Conservation (phyloP, 2,888 invertebrate species). For the Miltochrista miniata region DNA sequence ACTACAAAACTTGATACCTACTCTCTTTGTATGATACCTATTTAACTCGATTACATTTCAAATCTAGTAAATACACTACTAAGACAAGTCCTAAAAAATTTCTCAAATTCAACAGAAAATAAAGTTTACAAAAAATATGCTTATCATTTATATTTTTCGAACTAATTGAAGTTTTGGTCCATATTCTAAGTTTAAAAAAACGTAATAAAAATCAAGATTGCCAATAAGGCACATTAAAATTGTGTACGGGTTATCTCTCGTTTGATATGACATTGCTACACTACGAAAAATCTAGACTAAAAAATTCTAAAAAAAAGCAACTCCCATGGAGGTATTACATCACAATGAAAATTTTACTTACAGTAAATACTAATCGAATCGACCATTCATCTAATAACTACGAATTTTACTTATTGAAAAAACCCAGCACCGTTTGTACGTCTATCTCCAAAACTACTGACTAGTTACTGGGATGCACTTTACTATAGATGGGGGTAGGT, state of each 20-base stretch:
- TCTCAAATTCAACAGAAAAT: constrained; percentile 62
- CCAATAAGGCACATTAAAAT: constrained; percentile 72
- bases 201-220: constrained; percentile 49
- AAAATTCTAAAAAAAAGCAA: constrained; percentile 56
- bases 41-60: constrained; percentile 49
- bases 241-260: constrained; percentile 66
- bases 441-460: constrained; percentile 62
- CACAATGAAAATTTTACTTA: constrained; percentile 27
- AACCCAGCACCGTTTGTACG: constrained; percentile 74
- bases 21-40: constrained; percentile 36
- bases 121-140: constrained; percentile 77
- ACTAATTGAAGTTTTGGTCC: constrained; percentile 74
- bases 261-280: constrained; percentile 66
- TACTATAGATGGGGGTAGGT: constrained; percentile 56
- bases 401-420: constrained; percentile 37
- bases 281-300: constrained; percentile 59
- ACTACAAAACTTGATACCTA: constrained; percentile 64
- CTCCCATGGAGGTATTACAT: constrained; percentile 43
- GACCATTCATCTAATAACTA: constrained; percentile 59
- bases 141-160: constrained; percentile 53
- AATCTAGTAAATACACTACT: constrained; percentile 62
- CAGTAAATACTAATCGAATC: constrained; percentile 30
- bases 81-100: constrained; percentile 46
- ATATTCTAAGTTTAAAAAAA: constrained; percentile 57
- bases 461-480: constrained; percentile 81